These are phyloP conservation scores for Danio aesculapii DNA, from an alignment of 2,797 vertebrate species.

Conservation along the genomic window DNA sequence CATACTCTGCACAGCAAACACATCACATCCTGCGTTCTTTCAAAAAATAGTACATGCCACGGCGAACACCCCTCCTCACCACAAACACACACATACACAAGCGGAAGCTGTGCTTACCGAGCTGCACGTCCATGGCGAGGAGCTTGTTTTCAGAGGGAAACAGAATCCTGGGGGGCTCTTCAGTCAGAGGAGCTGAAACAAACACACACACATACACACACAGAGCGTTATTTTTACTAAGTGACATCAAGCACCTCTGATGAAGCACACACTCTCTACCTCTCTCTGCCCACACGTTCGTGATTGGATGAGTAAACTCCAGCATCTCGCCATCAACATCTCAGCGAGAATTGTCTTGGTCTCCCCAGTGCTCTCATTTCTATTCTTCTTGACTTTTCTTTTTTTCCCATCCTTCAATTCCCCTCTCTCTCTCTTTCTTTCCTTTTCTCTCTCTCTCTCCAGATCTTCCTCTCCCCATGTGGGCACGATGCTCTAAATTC, in stretches of 20 bases:
- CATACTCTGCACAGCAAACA: neutral
- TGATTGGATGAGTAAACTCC: slow-evolving; percentile 55
- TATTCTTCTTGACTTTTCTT: slow-evolving; percentile 47
- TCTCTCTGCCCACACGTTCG: slow-evolving; percentile 41
- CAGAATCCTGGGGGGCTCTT: slow-evolving; percentile 97
- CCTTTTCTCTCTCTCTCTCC: neutral
- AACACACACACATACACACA: slow-evolving; percentile 42
- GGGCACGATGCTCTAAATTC: slow-evolving; percentile 33
- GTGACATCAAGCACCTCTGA: slow-evolving; percentile 45
- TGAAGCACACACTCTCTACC: slow-evolving; percentile 40
- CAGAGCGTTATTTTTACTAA: slow-evolving; percentile 49
- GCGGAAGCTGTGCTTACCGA: slow-evolving; percentile 87
- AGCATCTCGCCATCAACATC: slow-evolving; percentile 48
- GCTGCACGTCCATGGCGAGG: slow-evolving; percentile 92
- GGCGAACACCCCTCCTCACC: slow-evolving; percentile 69
- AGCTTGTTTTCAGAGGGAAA: slow-evolving; percentile 95
- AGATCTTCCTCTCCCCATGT: slow-evolving; percentile 36
- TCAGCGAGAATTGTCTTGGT: slow-evolving; percentile 49
- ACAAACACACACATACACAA: slow-evolving; percentile 71
- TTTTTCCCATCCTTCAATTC: slow-evolving; percentile 61
- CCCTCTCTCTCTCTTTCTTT: slow-evolving; percentile 53
- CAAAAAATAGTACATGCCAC: slow-evolving; percentile 13
- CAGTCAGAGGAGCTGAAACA: slow-evolving; percentile 91
- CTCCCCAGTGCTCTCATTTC: slow-evolving; percentile 33
- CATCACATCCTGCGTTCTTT: neutral